These are phyloP conservation scores for Actinemys pallida DNA, from an alignment of 2,113 vertebrate genomes.

Conservation along the genomic window DNA sequence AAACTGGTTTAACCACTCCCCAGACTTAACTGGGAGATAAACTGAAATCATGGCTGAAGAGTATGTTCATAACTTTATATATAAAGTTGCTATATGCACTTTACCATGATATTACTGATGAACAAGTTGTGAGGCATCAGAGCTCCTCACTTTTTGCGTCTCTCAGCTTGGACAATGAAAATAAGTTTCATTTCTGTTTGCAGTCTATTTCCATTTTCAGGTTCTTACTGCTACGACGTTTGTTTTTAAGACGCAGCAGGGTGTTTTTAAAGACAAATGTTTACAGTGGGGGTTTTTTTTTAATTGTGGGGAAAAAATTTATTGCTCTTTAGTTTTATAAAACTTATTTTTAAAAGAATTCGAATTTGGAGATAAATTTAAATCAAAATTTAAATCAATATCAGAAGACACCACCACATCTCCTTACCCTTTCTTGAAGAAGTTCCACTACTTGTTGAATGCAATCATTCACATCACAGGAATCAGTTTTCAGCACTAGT, in stretches of 20 bases:
- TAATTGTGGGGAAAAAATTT: background rate
- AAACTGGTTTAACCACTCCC: too few relatives aligned
- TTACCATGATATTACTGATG: background rate
- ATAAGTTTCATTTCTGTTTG: background rate
- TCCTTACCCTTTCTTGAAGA: conserved; percentile 93
- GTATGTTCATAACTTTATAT: background rate
- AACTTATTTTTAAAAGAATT: background rate
- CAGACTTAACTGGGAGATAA: background rate
- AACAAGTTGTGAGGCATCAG: background rate
- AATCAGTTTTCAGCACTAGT: conserved; percentile 96
- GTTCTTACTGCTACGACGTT: background rate
- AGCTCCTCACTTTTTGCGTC: background rate
- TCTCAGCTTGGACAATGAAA: background rate
- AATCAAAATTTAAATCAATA: background rate
- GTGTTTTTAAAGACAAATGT: background rate
- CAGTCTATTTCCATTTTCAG: background rate
- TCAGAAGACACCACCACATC: background rate
- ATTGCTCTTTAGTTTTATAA: background rate
- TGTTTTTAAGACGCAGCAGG: background rate
- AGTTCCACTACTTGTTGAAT: conserved; percentile 96
- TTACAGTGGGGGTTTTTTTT: background rate
- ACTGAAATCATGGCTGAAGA: background rate
- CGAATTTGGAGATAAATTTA: background rate
- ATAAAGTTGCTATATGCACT: background rate
- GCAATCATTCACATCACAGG: conserved; percentile 95